These are phyloP conservation scores for Caenorhabditis macrosperma DNA, from an alignment of 2,888 invertebrate genomes.

Conservation along the genomic window DNA sequence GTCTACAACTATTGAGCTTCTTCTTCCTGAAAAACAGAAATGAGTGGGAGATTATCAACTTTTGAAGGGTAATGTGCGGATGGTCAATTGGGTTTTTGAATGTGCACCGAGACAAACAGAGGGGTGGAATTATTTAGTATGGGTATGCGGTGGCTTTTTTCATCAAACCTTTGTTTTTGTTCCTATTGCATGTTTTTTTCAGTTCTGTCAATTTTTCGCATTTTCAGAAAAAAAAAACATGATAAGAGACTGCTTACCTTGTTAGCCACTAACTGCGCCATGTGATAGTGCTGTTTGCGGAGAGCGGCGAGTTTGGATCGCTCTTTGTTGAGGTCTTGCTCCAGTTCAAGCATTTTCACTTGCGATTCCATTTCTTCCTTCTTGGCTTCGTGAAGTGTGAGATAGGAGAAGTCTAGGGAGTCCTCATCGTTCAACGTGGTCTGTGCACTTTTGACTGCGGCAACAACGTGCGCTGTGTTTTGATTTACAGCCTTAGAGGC, in stretches of 20 bases:
- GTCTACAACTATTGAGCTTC: neutral
- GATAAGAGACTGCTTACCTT: constrained; percentile 33
- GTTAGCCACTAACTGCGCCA: constrained; percentile 76
- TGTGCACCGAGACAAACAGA: neutral
- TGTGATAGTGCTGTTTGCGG: constrained; percentile 91
- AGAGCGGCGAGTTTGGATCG: constrained; percentile 89
- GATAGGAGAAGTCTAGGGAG: constrained; percentile 90
- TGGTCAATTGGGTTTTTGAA: neutral
- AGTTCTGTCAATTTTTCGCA: neutral
- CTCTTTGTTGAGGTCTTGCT: constrained; percentile 92
- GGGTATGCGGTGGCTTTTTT: neutral
- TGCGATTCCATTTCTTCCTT: constrained; percentile 97
- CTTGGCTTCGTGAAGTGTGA: constrained; percentile 94
- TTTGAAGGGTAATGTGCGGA: neutral
- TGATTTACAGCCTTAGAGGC: constrained; percentile 92
- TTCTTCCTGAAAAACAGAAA: neutral
- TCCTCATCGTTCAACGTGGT: constrained; percentile 90
- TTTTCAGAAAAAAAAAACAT: neutral
- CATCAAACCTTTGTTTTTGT: neutral
- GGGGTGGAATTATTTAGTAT: neutral
- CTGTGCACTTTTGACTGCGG: constrained; percentile 92
- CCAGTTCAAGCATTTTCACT: constrained; percentile 91
- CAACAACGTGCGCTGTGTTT: constrained; percentile 93
- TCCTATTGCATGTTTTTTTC: neutral
- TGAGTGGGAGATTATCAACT: neutral